Percentiles rank a stretch among this genome's conserved stretches.
Evolutionary conservation across 2,888 invertebrate genomes (phyloP).

Genomic region (Microplitis manilae): DNA sequence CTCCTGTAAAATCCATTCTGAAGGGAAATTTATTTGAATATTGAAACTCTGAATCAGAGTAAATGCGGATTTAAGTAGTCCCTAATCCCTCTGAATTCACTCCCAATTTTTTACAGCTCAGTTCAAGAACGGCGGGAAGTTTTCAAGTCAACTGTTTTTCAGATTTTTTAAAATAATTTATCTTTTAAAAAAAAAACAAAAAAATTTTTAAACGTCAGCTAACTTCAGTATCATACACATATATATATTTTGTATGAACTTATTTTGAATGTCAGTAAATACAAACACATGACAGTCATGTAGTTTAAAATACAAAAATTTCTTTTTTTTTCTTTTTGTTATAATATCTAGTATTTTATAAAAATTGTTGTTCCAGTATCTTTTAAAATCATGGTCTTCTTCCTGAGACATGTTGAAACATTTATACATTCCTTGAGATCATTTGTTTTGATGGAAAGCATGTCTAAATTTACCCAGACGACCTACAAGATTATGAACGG

Average conservation of each 20-base stretch:
- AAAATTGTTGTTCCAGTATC: background rate
- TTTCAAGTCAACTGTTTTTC: no score
- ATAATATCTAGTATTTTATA: background rate
- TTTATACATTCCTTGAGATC: slow-evolving; percentile 44
- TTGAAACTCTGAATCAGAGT: no score
- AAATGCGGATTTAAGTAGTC: no score
- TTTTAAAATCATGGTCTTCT: slow-evolving; percentile 49
- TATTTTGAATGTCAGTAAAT: background rate
- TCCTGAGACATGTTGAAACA: slow-evolving; percentile 39
- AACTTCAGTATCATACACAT: no score
- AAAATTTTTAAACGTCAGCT: no score
- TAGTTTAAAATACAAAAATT: background rate
- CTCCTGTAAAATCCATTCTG: no score
- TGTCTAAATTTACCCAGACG: slow-evolving; percentile 48
- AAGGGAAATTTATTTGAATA: no score
- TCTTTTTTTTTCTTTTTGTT: background rate
- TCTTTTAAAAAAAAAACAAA: no score
- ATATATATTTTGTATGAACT: background rate
- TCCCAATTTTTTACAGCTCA: no score
- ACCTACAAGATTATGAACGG: slow-evolving; percentile 35
- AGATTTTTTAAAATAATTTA: no score
- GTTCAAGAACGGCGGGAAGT: no score
- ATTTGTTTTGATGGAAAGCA: slow-evolving; percentile 44
- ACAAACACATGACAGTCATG: background rate
- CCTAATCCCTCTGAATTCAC: no score